Percentiles rank a stretch among this genome's conserved stretches.
These are phyloP conservation scores for Drosophila busckii DNA, from an alignment of 1,140 invertebrate genomes.

Conservation along the genomic window DNA sequence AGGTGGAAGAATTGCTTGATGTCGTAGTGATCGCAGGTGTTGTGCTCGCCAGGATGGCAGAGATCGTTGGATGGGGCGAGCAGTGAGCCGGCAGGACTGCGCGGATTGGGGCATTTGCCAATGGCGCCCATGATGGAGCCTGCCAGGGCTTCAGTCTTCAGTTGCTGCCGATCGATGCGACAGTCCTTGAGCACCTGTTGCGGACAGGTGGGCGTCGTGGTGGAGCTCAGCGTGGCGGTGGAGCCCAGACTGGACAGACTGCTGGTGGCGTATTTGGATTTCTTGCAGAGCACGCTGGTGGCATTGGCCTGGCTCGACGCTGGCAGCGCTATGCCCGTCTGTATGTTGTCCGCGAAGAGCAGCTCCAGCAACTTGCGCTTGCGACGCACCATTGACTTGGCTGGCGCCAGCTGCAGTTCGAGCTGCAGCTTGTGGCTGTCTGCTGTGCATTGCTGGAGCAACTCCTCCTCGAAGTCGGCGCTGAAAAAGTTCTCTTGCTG, in stretches of 20 bases:
- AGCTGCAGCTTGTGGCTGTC: background rate
- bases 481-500: conserved; percentile 59
- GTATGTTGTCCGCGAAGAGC: conserved; percentile 57
- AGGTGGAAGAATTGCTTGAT: conserved; percentile 77
- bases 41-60: conserved; percentile 61
- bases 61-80: conserved; percentile 16
- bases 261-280: conserved; percentile 36
- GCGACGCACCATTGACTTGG: background rate
- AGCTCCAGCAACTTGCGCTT: conserved; percentile 58
- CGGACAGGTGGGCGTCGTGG: conserved; percentile 39
- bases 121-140: conserved; percentile 74
- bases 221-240: background rate
- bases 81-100: background rate
- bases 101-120: conserved; percentile 58
- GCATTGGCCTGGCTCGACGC: background rate
- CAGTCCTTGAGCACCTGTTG: conserved; percentile 72
- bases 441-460: conserved; percentile 43
- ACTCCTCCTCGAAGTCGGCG: conserved; percentile 70
- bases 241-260: conserved; percentile 31
- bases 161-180: conserved; percentile 67
- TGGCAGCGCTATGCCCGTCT: conserved; percentile 48
- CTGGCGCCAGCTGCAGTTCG: background rate
- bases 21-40: conserved; percentile 73
- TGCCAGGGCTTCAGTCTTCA: conserved; percentile 75
- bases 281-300: conserved; percentile 34